Percentiles rank a stretch among this genome's conserved stretches.
phyloP scores from a whole-genome alignment of 2,888 invertebrate genomes.

The Nemotelus nigrinus region DNA sequence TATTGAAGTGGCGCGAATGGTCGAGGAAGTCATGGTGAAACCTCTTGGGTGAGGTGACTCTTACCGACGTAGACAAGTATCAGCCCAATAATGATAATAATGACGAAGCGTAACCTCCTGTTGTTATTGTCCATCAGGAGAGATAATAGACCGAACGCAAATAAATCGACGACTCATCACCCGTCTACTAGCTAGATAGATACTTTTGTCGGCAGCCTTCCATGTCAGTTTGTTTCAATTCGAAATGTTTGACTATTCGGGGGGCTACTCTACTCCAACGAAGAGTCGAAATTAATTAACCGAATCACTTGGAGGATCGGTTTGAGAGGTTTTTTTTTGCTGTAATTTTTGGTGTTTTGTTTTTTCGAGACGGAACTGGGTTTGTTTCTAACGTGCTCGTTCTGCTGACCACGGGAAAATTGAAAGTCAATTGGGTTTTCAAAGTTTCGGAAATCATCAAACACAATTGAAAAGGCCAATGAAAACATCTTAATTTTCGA shows the following conservation, averaged over 20 bases:
- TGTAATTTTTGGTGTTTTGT: not conserved
- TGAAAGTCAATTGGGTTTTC: not conserved
- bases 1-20: not conserved
- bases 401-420: not conserved
- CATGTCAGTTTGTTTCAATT: conserved; percentile 36
- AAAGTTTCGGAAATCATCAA: not conserved
- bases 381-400: not conserved
- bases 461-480: not conserved
- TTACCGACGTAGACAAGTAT: not conserved
- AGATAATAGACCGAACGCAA: conserved; percentile 37
- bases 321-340: conserved; percentile 21
- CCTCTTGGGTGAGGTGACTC: too few species aligned
- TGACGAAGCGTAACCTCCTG: conserved; percentile 32
- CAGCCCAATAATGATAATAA: conserved; percentile 29
- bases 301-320: conserved; percentile 18
- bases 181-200: not conserved
- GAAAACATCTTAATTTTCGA: conserved; percentile 40
- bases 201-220: conserved; percentile 26
- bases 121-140: conserved; percentile 34
- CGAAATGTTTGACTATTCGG: too few species aligned
- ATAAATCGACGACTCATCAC: conserved; percentile 39
- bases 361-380: not conserved
- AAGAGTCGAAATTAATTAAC: conserved; percentile 33
- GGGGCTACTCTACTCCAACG: not conserved
- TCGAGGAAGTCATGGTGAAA: not conserved